Conservation (phyloP, 53 echinoderm and acorn worm species). For the Holothuria leucospilota region DNA sequence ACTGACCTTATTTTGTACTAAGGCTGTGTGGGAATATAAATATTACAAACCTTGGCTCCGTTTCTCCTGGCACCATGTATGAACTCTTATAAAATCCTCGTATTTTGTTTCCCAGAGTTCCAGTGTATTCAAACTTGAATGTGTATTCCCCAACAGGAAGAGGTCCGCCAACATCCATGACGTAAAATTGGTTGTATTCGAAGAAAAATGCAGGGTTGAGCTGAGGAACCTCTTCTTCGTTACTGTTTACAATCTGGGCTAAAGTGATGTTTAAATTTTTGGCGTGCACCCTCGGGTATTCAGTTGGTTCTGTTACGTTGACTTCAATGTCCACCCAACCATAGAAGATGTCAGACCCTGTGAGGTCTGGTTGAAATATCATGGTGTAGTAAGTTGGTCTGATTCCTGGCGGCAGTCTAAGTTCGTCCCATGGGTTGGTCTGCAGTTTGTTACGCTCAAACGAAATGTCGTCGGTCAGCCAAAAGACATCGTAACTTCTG, state of each 20-base stretch:
- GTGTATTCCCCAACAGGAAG: slow-evolving; percentile 13
- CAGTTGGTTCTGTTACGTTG: background rate
- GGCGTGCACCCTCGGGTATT: slow-evolving; percentile 24
- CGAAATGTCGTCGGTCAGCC: background rate
- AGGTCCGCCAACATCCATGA: slow-evolving; percentile 23
- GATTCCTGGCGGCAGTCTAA: slow-evolving; percentile 9
- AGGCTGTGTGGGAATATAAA: too few relatives aligned
- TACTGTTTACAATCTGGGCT: background rate
- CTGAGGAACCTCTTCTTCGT: background rate
- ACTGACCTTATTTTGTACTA: too few relatives aligned
- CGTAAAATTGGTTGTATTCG: slow-evolving; percentile 26
- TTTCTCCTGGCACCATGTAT: slow-evolving; percentile 52
- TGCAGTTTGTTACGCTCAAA: background rate
- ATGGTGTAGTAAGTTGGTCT: slow-evolving; percentile 9
- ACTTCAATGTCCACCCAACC: slow-evolving; percentile 19
- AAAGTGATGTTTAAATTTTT: slow-evolving; percentile 27
- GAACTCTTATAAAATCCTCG: slow-evolving; percentile 65
- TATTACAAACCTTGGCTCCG: slow-evolving; percentile 53
- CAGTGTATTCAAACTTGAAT: slow-evolving; percentile 27
- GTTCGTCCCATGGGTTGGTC: background rate
- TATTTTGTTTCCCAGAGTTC: slow-evolving; percentile 21
- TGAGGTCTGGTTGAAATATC: slow-evolving; percentile 26
- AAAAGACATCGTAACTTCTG: background rate
- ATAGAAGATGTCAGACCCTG: slow-evolving; percentile 6
- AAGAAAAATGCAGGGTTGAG: background rate